Evolutionary conservation across 2,888 invertebrate genomes (phyloP), one percentile per base, ranked within the genome.

Genomic region (Pimpla rufipes): DNA sequence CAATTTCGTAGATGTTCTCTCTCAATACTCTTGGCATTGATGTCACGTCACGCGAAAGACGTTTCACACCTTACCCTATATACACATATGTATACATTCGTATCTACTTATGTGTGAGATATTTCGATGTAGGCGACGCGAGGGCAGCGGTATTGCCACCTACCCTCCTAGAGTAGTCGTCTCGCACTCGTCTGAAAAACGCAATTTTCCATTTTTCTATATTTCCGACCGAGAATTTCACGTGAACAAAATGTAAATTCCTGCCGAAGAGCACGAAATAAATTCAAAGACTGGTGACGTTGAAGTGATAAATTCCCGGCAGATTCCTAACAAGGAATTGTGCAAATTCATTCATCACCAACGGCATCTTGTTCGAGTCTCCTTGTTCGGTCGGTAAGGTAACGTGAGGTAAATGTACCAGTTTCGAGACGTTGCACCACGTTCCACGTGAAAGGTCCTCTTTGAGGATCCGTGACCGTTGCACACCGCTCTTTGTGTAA

Each of bases 1-100:
- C 42, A 47, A 66, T 37, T 37, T 35, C 45, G 37, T 55, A 40
- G 67, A 67, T 57, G 45, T 45, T 68, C 57, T 57, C 76, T 67
- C 45, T 29, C 47, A 37, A 47, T 29, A 67, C 64, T 57, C 62
- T 76, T 21, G 57, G 16, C 67, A 40, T 35, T 50, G 45, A 76
- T 57, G 42, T 68, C 67, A 16, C 37, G 52, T 21, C 42, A 45
- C n/a, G 37, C 37, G 47, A 42, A 29, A 68, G 57, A 45, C 47
- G 50, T 67, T 67, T 29, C 45, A 67, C 67, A n/a, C 29, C 29
- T 5, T 29, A 5, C 5, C 3, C 2, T 5, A 29, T 29, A 29
- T 50, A 23, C n/a, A 16, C 45, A 67, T 42, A 23, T n/a, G n/a
- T n/a, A 40, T 16, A 59, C 23, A 45, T 45, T n/a, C n/a, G n/a